phyloP scores from a whole-genome alignment of 2,113 vertebrate genomes.

The Oncorhynchus clarkii region DNA sequence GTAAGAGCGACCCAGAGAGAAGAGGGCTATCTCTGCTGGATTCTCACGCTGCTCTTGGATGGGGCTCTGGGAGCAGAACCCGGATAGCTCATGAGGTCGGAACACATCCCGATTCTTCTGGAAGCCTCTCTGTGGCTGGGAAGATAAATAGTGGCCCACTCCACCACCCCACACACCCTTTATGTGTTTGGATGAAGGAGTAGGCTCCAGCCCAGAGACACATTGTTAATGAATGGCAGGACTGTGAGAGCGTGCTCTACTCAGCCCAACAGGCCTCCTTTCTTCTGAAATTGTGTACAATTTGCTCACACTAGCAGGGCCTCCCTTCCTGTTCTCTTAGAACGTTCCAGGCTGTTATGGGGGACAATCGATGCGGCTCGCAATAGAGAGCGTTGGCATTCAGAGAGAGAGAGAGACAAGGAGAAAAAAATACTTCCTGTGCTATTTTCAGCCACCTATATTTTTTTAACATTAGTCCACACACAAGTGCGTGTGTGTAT shows the following conservation, averaged over 20 bases:
- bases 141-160: constrained; percentile 72
- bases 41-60: constrained; percentile 76
- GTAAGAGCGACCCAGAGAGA: constrained; percentile 82
- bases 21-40: constrained; percentile 54
- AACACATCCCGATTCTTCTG: constrained; percentile 71
- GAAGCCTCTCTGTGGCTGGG: constrained; percentile 71
- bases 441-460: constrained; percentile 37
- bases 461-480: constrained; percentile 37
- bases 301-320: constrained; percentile 68
- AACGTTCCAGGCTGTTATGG: constrained; percentile 47
- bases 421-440: constrained; percentile 38
- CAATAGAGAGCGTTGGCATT: constrained; percentile 52
- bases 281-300: constrained; percentile 69
- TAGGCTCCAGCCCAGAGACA: constrained; percentile 57
- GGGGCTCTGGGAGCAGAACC: constrained; percentile 68
- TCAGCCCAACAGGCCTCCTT: constrained; percentile 67
- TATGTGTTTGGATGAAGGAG: constrained; percentile 70
- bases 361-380: constrained; percentile 40
- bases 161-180: constrained; percentile 56
- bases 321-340: constrained; percentile 46
- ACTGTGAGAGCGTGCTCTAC: constrained; percentile 71
- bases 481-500: constrained; percentile 11
- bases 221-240: constrained; percentile 67
- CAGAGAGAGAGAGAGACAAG: constrained; percentile 17
- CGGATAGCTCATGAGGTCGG: constrained; percentile 72